Evolutionary conservation across 2,113 vertebrate species (phyloP), one percentile per base, ranked within the genome.

Genomic region (Rousettus leschenaultii): DNA sequence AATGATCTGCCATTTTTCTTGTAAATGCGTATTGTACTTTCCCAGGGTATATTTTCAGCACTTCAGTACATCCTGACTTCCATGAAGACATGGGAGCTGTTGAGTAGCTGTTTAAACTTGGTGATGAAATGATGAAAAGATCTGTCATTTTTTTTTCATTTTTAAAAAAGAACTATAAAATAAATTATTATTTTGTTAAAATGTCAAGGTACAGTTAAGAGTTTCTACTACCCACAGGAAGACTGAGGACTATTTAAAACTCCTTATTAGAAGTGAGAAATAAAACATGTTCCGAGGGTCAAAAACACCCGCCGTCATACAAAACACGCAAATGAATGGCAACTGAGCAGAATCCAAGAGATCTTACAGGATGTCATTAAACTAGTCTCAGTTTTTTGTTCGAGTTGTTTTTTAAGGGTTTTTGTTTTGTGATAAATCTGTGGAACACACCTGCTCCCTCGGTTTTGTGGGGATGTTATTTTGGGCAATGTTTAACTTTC

Each of bases 301-400:
- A 95, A 57, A 94, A 88, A 84, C 59, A 95, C 48, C 80, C 90
- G 93, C 53, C 95, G 94, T 48, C 94, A 63, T 73, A 85, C 59
- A 87, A 94, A 94, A 80, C 55, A 71, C 53, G 40, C 40, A 87
- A 33, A 33, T 70, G 85, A 77, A 51, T 28, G n/a, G 79, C 57
- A 94, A 61, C 40, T 53, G 70, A 95, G 83, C 57, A 83, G 71
- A 90, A 95, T n/a, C 30, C 82, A 48, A 59, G 63, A 79, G 61
- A 89, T 21, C 0, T 70, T 86, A 8, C 2, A 59, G 45, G 59
- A 55, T 94, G 73, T 88, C 91, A 91, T 78, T 70, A 75, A 94
- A 94, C n/a, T 80, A 38, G 70, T 66, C 94, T 85, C 38, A 65
- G 65, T 85, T 90, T 85, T 95, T 59, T 68, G n/a, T 89, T 43